A percentile compares a stretch with the other conserved stretches of the same genome.
phyloP scores from a whole-genome alignment of 2,888 invertebrate species.

The Lasioglossum figueresi region DNA sequence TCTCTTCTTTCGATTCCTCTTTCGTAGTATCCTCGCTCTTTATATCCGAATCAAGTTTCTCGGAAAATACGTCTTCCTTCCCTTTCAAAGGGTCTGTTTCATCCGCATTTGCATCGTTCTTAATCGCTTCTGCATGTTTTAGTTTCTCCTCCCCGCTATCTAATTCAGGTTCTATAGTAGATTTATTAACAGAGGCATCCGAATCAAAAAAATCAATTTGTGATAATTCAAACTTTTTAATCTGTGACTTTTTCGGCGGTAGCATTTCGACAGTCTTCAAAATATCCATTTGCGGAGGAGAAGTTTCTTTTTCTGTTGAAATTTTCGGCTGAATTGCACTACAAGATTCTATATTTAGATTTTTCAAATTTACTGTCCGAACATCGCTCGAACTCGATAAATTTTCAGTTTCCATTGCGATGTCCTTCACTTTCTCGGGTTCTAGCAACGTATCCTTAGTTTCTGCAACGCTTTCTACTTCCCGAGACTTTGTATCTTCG shows the following conservation, averaged over 20 bases:
- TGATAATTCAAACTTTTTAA: constrained; percentile 81
- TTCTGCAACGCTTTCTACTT: constrained; percentile 20
- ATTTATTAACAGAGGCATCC: constrained; percentile 37
- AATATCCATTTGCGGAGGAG: constrained; percentile 27
- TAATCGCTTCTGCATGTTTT: background rate
- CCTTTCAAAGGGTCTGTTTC: constrained; percentile 4
- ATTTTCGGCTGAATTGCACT: constrained; percentile 26
- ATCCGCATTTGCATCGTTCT: constrained; percentile 19
- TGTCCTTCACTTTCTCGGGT: constrained; percentile 32
- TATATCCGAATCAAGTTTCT: constrained; percentile 18
- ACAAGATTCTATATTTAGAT: constrained; percentile 18
- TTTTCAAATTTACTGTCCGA: constrained; percentile 28
- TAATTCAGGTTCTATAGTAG: constrained; percentile 20
- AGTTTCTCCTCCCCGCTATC: constrained; percentile 33
- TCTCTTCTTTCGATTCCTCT: constrained; percentile 24
- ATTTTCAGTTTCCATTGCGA: constrained; percentile 30
- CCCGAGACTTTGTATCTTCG: constrained; percentile 26
- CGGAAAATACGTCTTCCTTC: constrained; percentile 21
- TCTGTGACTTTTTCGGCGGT: constrained; percentile 81
- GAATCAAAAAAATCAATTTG: constrained; percentile 76
- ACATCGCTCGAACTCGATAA: constrained; percentile 13
- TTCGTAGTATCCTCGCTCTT: constrained; percentile 23
- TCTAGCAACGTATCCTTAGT: constrained; percentile 14
- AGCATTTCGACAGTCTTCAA: constrained; percentile 68
- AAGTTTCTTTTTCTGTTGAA: constrained; percentile 30